Base-by-base conservation (phyloP, 2,113 vertebrate species). In the Pollachius pollachius region DNA sequence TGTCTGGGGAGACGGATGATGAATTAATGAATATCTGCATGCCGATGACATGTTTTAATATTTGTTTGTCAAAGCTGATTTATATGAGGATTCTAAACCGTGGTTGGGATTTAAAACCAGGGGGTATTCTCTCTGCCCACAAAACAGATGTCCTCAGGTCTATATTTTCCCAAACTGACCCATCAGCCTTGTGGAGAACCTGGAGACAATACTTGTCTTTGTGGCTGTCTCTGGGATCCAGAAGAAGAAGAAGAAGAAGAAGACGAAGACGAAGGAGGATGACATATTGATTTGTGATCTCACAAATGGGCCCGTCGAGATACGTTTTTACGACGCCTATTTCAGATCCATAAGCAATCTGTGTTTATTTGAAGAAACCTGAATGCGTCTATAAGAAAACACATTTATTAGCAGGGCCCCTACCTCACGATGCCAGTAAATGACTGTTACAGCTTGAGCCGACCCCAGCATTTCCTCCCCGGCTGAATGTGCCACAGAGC, bases 401-500 rank as follows among this genome's bases (percentile, higher is more conserved):
- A 59, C 62, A 84, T 79, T 85, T 84, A 86, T 81, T 79, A 59
- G 65, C 41, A 75, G 68, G 67, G 66, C 69, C 54, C 73, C 52
- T 66, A 19, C 70, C 64, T 76, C 41, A 72, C 61, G 69, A 67
- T 72, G 77, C 76, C 73, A 81, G 80, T 81, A 83, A 81, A 78
- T 66, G 66, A 70, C 80, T 87, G 81, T 90, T 87, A 77, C 84
- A 82, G 62, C 69, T 68, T 41, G 65, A 54, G 5, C 52, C 48
- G 65, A 52, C 63, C 73, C 52, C 75, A 81, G 80, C 75, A 86
- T 89, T 89, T 88, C 77, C 80, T 81, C 65, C 60, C 58, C 13
- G 15, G 54, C 15, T 13, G 65, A 62, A 64, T 21, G 68, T 72
- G 74, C 63, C 68, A 57, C 68, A 65, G 73, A 71, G 75, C 77